Evolutionary conservation across 2,113 vertebrate genomes (phyloP).

Genomic region (Caracal caracal): DNA sequence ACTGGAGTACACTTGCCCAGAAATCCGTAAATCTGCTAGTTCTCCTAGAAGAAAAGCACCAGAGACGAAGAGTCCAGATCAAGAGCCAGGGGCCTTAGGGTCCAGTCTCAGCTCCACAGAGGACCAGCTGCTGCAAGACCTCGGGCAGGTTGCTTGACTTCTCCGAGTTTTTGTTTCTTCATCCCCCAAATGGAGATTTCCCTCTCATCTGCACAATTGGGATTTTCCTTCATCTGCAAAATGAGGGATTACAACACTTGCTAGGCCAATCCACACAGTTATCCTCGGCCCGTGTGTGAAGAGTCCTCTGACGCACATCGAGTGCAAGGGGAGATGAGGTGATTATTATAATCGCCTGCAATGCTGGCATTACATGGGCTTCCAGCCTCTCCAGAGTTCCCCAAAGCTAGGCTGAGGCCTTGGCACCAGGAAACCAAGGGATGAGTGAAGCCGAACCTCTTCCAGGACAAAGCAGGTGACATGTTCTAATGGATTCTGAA

Average conservation of each 20-base stretch:
- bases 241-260: not conserved
- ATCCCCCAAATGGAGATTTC: not conserved
- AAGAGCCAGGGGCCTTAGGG: not conserved
- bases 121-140: not conserved
- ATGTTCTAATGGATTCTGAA: constrained; percentile 49
- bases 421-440: constrained; percentile 34
- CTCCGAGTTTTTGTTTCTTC: constrained; percentile 43
- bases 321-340: not conserved
- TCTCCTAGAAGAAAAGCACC: not conserved
- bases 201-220: not conserved
- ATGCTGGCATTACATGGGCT: not conserved
- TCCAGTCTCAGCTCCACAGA: not conserved
- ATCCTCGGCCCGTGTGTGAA: not conserved
- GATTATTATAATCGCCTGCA: not conserved
- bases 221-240: constrained; percentile 37
- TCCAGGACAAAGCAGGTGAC: constrained; percentile 60
- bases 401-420: not conserved
- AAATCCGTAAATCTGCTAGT: not conserved
- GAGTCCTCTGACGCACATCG: not conserved
- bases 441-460: not conserved
- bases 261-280: not conserved
- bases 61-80: not conserved
- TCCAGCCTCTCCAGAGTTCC: not conserved
- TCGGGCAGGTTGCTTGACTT: not conserved
- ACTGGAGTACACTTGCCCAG: not conserved